Conservation (phyloP, 2,888 invertebrate species). For the Cantharis lateralis region DNA sequence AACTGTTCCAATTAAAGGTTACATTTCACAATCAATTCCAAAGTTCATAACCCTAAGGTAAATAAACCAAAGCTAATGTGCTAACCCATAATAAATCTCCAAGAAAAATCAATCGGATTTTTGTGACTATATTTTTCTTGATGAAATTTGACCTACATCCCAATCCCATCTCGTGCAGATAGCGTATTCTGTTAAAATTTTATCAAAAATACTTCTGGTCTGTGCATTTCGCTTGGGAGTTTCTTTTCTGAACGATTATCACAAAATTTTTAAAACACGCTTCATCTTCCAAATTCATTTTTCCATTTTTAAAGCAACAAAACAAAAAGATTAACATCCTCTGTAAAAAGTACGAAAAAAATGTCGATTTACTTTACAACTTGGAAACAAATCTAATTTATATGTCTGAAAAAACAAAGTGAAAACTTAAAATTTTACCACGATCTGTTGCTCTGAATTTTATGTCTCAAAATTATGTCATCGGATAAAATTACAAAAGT, state of each 20-base stretch:
- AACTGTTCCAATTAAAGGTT: neutral
- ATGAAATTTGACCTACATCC: neutral
- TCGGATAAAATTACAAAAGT: neutral
- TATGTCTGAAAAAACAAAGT: neutral
- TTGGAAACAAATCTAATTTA: neutral
- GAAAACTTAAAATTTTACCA: neutral
- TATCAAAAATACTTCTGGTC: neutral
- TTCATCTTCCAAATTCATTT: too few species aligned
- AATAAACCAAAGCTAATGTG: neutral
- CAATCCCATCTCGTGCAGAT: neutral
- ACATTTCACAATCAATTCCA: neutral
- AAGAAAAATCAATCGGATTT: neutral
- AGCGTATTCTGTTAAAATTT: neutral
- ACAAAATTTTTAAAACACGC: too few species aligned
- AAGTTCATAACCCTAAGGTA: neutral
- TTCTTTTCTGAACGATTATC: neutral
- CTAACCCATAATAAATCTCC: neutral
- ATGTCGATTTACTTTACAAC: neutral
- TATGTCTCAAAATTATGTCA: neutral
- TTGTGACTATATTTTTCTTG: neutral
- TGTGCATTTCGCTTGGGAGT: neutral
- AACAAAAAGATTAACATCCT: too few species aligned
- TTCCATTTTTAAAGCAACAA: neutral
- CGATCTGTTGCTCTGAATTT: neutral
- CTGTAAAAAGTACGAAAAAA: too few species aligned